Base-by-base conservation (phyloP, 2,888 invertebrate species). In the Frankliniella fusca region DNA sequence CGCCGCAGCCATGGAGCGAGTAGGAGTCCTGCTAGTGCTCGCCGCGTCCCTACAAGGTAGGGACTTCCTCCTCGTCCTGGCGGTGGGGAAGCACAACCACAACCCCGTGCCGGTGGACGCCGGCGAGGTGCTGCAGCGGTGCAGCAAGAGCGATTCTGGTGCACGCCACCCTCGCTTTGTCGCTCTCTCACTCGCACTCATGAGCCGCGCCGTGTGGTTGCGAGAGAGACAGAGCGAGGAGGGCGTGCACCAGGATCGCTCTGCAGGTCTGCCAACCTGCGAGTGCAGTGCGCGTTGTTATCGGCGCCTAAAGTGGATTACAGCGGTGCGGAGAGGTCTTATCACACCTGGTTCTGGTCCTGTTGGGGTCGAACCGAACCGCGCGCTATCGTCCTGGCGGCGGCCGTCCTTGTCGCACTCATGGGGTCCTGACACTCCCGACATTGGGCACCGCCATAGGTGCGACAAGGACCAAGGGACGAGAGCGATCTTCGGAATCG, bases 241-340 rank as follows among this genome's bases (percentile, higher is more conserved):
- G n/a, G n/a, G n/a, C n/a, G n/a, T n/a, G n/a, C n/a, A n/a, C n/a
- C n/a, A n/a, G n/a, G n/a, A 9, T 50, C 10, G 54, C 54, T 1
- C 54, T 54, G 54, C 54, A 54, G 54, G 15, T 7, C 3, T 2
- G 54, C 54, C 54, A 54, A 54, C 54, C 11, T 54, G 54, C 9
- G 50, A 12, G 50, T 12, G 5, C 38, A 5, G 70, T 8, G 27
- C 70, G 27, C 10, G 23, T 9, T 27, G 27, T 76, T 76, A 27
- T 76, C 70, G 27, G 23, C 70, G 23, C 12, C 9, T 27, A 76
- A 76, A 76, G 70, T 76, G 70, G 70, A 76, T 76, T 76, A 76
- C 27, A 38, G 38, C 61, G 61, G n/a, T n/a, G 27, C 27, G 1
- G 12, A 27, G 8, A 23, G 70, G 70, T 15, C 70, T 76, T 76